Percentiles rank a stretch among this genome's conserved stretches.
Evolutionary conservation across 2,797 vertebrate genomes (phyloP).

Genomic region (Poeciliopsis infans): DNA sequence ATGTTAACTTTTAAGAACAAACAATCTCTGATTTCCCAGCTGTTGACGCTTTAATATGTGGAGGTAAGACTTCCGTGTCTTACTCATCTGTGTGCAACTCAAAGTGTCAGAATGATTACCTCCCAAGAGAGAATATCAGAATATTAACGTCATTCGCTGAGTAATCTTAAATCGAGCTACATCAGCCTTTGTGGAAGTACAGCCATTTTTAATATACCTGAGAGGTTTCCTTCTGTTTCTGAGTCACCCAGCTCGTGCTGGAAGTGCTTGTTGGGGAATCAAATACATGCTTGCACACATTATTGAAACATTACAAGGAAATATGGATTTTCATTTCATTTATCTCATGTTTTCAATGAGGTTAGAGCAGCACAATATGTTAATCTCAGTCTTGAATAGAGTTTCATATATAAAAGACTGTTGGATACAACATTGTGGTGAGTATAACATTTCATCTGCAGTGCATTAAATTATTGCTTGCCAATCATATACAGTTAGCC

Average conservation of each 20-base stretch:
- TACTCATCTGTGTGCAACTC: not conserved
- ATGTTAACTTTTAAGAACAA: not conserved
- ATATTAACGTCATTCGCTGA: not conserved
- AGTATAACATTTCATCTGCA: not conserved
- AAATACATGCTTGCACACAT: not conserved
- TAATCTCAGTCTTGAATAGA: not conserved
- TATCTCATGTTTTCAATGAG: not conserved
- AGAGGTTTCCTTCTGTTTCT: conserved; percentile 2
- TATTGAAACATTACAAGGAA: too few species aligned
- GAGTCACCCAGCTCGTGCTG: not conserved
- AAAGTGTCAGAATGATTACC: not conserved
- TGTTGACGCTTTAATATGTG: not conserved
- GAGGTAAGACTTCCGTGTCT: not conserved
- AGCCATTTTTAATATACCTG: conserved; percentile 1
- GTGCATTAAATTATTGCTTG: not conserved
- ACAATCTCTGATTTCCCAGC: not conserved
- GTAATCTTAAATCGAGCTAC: not conserved
- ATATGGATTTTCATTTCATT: too few species aligned
- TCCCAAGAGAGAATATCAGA: not conserved
- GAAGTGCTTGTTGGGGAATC: not conserved
- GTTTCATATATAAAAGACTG: not conserved
- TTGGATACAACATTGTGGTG: not conserved
- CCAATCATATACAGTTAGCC: not conserved
- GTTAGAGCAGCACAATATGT: not conserved
- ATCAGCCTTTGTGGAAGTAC: not conserved